Conservation (phyloP, 2,113 vertebrate genomes). For the Lathamus discolor region DNA sequence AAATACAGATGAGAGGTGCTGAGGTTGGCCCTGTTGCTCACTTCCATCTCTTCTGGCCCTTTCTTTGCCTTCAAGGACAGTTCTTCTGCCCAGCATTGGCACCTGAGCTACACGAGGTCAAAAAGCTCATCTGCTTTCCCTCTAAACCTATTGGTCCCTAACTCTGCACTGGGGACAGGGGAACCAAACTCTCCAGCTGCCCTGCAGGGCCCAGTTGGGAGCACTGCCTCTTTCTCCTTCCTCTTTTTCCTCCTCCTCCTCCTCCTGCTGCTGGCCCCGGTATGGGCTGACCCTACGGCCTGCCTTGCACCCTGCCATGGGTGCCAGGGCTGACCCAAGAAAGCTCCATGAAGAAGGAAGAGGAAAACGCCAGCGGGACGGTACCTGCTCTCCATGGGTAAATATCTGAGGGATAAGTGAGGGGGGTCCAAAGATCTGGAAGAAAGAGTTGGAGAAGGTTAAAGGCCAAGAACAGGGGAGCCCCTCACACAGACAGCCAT, state of each 20-base stretch:
- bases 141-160: not conserved
- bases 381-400: slow-evolving; percentile 81
- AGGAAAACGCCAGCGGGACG: slow-evolving; percentile 61
- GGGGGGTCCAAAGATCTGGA: slow-evolving; percentile 83
- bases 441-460: slow-evolving; percentile 77
- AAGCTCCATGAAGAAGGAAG: not conserved
- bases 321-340: not conserved
- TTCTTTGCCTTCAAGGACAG: not conserved
- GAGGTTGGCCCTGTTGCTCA: not conserved
- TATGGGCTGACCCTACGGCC: not conserved
- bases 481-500: slow-evolving; percentile 47
- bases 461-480: slow-evolving; percentile 43
- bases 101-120: not conserved
- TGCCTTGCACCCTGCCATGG: not conserved
- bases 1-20: not conserved
- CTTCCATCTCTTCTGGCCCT: not conserved
- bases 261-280: not conserved
- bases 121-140: not conserved
- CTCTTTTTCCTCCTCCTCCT: not conserved
- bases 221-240: not conserved
- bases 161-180: not conserved
- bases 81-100: not conserved
- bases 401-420: slow-evolving; percentile 82
- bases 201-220: not conserved
- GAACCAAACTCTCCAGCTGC: not conserved